Conservation (phyloP, 2,113 vertebrate species). For the Lamprologus ornatipinnis region DNA sequence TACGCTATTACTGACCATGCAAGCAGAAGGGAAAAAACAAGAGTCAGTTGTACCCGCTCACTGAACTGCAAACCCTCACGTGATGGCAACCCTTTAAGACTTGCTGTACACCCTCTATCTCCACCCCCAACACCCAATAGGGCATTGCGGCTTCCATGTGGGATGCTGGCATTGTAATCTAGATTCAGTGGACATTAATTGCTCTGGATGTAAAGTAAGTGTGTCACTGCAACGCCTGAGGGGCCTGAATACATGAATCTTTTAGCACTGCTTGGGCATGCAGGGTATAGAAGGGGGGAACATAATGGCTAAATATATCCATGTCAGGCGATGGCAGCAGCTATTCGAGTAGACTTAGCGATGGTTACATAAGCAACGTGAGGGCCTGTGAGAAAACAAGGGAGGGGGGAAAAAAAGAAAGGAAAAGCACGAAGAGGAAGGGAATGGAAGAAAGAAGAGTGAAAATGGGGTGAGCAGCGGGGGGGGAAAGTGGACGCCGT, state of each 20-base stretch:
- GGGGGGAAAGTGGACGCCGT: background rate
- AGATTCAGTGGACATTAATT: constrained; percentile 87
- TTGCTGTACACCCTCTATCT: background rate
- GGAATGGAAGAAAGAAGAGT: background rate
- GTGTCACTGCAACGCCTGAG: constrained; percentile 81
- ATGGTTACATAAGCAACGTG: constrained; percentile 56
- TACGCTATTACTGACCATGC: constrained; percentile 60
- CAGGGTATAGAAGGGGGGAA: constrained; percentile 20
- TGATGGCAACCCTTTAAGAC: background rate
- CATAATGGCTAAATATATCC: constrained; percentile 69
- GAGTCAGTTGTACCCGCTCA: constrained; percentile 15
- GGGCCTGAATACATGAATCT: constrained; percentile 81
- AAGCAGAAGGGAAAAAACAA: constrained; percentile 45
- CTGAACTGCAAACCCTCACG: background rate
- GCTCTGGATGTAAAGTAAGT: constrained; percentile 89
- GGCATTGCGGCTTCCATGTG: constrained; percentile 20
- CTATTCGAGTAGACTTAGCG: constrained; percentile 57
- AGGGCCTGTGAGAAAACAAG: constrained; percentile 13
- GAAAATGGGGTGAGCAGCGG: background rate
- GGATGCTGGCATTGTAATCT: constrained; percentile 68
- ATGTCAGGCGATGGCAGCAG: constrained; percentile 46
- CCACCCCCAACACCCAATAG: background rate
- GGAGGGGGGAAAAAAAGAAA: background rate
- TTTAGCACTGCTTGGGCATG: constrained; percentile 80
- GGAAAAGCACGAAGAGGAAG: background rate